phyloP scores from a whole-genome alignment of 2,113 vertebrate species.

The Halichoeres trimaculatus region DNA sequence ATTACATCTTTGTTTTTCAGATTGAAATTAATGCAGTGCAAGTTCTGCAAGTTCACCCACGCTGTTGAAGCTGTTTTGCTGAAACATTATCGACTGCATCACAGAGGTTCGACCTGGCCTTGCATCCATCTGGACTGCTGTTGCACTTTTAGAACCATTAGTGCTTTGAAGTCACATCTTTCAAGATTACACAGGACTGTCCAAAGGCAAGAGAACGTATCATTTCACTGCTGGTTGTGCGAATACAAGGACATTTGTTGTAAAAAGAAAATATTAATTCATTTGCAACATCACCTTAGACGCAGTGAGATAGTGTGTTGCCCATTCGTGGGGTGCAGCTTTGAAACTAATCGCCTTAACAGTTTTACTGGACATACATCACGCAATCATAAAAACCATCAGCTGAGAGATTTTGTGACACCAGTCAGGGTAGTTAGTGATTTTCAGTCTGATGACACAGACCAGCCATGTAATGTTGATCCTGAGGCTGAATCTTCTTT shows the following conservation, averaged over 20 bases:
- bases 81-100: constrained; percentile 7
- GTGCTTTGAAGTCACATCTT: constrained; percentile 22
- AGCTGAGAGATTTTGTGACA: neutral
- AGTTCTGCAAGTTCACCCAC: constrained; percentile 6
- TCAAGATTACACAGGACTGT: constrained; percentile 24
- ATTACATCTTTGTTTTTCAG: too few species aligned
- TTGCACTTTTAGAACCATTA: constrained; percentile 14
- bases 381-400: constrained; percentile 14
- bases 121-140: constrained; percentile 23
- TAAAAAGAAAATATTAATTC: constrained; percentile 15
- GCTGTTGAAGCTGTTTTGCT: constrained; percentile 13
- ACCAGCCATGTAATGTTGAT: too few species aligned
- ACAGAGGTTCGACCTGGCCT: constrained; percentile 27
- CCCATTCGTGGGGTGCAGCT: constrained; percentile 8
- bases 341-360: constrained; percentile 12
- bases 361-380: constrained; percentile 1
- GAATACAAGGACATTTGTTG: constrained; percentile 12
- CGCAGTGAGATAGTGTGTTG: constrained; percentile 24
- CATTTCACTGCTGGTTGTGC: constrained; percentile 25
- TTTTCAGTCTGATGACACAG: too few species aligned
- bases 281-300: constrained; percentile 27
- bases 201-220: constrained; percentile 16
- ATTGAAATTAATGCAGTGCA: constrained; percentile 22
- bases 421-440: too few species aligned
- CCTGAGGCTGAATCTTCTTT: too few species aligned